These are phyloP conservation scores for Cheilosia urbana DNA, from an alignment of 2,888 invertebrate genomes.

Conservation along the genomic window DNA sequence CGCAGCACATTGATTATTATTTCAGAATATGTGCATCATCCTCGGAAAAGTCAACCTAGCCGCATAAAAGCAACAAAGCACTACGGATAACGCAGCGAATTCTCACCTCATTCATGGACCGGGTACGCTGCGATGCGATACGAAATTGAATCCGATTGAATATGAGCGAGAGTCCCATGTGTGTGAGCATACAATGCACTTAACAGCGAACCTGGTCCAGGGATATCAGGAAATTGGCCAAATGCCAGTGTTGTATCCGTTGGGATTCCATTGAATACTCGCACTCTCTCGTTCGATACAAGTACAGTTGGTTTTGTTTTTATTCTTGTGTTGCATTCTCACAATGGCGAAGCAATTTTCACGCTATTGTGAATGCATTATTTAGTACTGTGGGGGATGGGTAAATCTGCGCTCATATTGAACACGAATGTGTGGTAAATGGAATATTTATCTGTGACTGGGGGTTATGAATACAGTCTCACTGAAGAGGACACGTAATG, in stretches of 20 bases:
- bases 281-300: constrained; percentile 3
- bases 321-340: constrained; percentile 24
- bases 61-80: not conserved
- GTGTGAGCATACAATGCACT: constrained; percentile 28
- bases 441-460: constrained; percentile 41
- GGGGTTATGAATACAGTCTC: too few species aligned
- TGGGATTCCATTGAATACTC: constrained; percentile 26
- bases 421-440: not conserved
- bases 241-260: constrained; percentile 55
- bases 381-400: constrained; percentile 9
- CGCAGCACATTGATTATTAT: not conserved
- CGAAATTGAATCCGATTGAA: constrained; percentile 59
- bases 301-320: not conserved
- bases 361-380: constrained; percentile 64
- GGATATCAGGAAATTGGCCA: constrained; percentile 51
- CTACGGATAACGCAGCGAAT: not conserved
- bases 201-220: constrained; percentile 13
- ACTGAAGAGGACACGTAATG: too few species aligned
- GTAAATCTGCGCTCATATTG: not conserved
- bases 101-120: constrained; percentile 13
- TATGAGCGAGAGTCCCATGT: constrained; percentile 26
- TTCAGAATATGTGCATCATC: not conserved
- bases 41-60: not conserved
- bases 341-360: constrained; percentile 59
- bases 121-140: constrained; percentile 29